Evolutionary conservation across 2,113 vertebrate genomes (phyloP).

Genomic region (Neolamprologus cancellatus): DNA sequence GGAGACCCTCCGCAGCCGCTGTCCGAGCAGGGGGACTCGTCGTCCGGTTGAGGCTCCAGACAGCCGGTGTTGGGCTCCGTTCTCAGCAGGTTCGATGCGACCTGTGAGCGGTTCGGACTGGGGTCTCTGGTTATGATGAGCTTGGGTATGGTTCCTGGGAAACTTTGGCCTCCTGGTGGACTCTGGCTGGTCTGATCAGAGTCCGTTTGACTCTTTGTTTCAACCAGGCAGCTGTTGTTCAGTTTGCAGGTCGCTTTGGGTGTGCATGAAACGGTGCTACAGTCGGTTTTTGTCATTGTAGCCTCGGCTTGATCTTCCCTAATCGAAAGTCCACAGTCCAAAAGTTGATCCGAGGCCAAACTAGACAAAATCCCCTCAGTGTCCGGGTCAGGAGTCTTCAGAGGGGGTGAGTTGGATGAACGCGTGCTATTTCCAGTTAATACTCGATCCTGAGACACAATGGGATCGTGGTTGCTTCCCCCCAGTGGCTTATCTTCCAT

Average conservation of each 20-base stretch:
- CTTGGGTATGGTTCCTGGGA: slow-evolving; percentile 73
- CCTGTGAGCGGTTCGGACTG: slow-evolving; percentile 42
- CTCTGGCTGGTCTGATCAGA: neutral
- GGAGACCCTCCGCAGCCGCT: slow-evolving; percentile 75
- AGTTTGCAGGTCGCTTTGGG: neutral
- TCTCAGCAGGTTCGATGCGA: neutral
- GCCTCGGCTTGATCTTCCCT: neutral
- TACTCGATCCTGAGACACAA: neutral
- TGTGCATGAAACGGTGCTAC: neutral
- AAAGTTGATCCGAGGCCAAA: slow-evolving; percentile 1
- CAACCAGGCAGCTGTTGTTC: neutral
- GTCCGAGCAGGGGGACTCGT: slow-evolving; percentile 76
- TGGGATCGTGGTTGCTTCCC: neutral
- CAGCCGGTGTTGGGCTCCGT: slow-evolving; percentile 21
- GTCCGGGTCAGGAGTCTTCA: neutral
- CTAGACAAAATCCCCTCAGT: neutral
- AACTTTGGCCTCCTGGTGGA: slow-evolving; percentile 15
- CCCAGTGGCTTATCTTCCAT: slow-evolving; percentile 63
- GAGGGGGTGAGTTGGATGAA: neutral
- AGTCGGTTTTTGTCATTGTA: slow-evolving; percentile 45
- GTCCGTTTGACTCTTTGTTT: neutral
- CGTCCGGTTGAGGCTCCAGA: slow-evolving; percentile 57
- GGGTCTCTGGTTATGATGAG: slow-evolving; percentile 81
- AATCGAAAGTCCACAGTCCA: neutral
- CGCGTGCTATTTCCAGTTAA: neutral